Base-by-base conservation (phyloP, 2,888 invertebrate genomes). In the Plemyria rubiginata region DNA sequence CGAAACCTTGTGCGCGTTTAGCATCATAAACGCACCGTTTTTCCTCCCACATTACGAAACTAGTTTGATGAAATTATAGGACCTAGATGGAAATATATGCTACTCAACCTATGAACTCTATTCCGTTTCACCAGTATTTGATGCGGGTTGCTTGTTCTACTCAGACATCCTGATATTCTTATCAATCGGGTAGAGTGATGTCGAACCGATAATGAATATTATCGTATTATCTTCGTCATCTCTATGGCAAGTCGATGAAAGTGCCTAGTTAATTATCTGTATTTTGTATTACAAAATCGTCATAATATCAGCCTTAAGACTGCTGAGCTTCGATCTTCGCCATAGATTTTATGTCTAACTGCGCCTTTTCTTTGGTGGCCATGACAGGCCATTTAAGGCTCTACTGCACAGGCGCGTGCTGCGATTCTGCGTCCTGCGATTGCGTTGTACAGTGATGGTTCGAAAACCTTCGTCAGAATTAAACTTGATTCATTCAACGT, bases 1-100 rank as follows among this genome's bases (percentile, higher is more conserved):
- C 41, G 22, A 43, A 52, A 59, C 43, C 58, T 54, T 54, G 41
- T 16, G 49, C 40, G 9, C 13, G 28, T 56, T 46, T 45, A 22
- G 40, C n/a, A 48, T 28, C 11, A 16, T 8, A 6, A 15, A 9
- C 9, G 13, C n/a, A 45, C 45, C 11, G 16, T 45, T 16, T 43
- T 13, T 13, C 43, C 45, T 16, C 45, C 45, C 45, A 45, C 45
- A 8, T 45, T 41, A 43, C 15, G 2, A 45, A 45, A 45, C 45
- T 8, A 16, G 45, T 16, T 45, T 16, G 2, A 43, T 43, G 43
- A 15, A 11, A 9, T 16, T 16, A 45, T 45, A 8, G 45, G 43
- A 45, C 16, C 45, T 45, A 45, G 16, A 16, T 16, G 16, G 11
- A 45, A 45, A 45, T 4, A 22, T 22, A 45, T 3, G 11, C 16